A percentile compares a stretch with the other conserved stretches of the same genome.
These are phyloP conservation scores for Epizoanthus ramosus DNA, from an alignment of 92 coral and sea anemone genomes.

Conservation along the genomic window DNA sequence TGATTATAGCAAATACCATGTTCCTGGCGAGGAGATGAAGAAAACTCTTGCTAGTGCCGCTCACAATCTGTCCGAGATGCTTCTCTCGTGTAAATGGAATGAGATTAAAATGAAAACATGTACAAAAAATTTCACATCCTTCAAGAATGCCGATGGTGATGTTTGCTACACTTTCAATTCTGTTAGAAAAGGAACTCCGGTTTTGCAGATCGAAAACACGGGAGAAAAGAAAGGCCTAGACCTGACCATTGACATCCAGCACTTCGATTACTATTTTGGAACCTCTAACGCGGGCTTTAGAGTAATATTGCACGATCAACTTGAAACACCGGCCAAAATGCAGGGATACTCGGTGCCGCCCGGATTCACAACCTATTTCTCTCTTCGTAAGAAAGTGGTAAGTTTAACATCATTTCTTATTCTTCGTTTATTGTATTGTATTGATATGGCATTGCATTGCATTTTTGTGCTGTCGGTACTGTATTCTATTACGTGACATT, in stretches of 20 bases:
- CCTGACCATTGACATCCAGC: constrained; percentile 68
- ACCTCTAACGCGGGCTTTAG: constrained; percentile 78
- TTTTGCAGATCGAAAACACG: constrained; percentile 48
- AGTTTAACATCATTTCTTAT: background rate
- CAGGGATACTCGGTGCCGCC: constrained; percentile 85
- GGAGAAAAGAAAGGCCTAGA: constrained; percentile 68
- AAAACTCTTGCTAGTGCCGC: constrained; percentile 66
- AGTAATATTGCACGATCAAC: constrained; percentile 84
- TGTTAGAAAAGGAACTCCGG: constrained; percentile 43
- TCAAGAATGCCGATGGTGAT: constrained; percentile 75
- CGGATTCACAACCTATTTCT: constrained; percentile 86
- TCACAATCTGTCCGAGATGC: constrained; percentile 78
- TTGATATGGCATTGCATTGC: too few relatives aligned
- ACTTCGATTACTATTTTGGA: constrained; percentile 75
- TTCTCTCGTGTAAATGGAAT: constrained; percentile 70
- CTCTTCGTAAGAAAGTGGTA: constrained; percentile 72
- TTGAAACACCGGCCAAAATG: constrained; percentile 84
- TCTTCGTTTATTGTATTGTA: too few relatives aligned
- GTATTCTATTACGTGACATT: too few relatives aligned
- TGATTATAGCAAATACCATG: constrained; percentile 17
- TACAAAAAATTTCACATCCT: constrained; percentile 60
- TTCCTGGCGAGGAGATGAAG: constrained; percentile 69
- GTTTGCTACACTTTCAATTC: constrained; percentile 82
- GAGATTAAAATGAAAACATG: constrained; percentile 38
- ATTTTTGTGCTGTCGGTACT: too few relatives aligned